Conservation (phyloP, 2,888 invertebrate species). For the Ethmia dodecea region DNA sequence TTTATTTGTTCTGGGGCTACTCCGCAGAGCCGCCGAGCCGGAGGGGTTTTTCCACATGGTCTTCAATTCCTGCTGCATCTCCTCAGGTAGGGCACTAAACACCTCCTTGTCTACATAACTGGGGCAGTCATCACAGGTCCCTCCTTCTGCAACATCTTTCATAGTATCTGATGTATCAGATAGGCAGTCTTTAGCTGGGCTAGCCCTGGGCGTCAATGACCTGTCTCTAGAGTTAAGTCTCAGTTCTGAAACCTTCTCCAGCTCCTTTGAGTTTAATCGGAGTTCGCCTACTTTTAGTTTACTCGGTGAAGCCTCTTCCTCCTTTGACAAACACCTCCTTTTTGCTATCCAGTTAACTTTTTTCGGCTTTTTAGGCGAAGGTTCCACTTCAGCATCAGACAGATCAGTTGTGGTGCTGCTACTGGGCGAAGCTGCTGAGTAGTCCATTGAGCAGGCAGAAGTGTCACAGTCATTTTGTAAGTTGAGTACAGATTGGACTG, state of each 20-base stretch:
- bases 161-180: slow-evolving; percentile 60
- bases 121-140: slow-evolving; percentile 76
- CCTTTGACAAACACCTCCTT: slow-evolving; percentile 63
- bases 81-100: slow-evolving; percentile 83
- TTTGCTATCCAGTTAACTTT: slow-evolving; percentile 72
- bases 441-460: slow-evolving; percentile 65
- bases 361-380: slow-evolving; percentile 85
- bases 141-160: slow-evolving; percentile 56
- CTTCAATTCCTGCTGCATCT: slow-evolving; percentile 85
- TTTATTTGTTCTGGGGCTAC: slow-evolving; percentile 73
- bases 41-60: slow-evolving; percentile 80
- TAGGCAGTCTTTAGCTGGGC: slow-evolving; percentile 62
- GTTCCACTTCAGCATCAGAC: slow-evolving; percentile 83
- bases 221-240: slow-evolving; percentile 64
- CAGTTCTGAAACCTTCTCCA: slow-evolving; percentile 73
- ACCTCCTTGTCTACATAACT: slow-evolving; percentile 82
- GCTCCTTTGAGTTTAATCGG: slow-evolving; percentile 80
- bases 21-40: slow-evolving; percentile 52
- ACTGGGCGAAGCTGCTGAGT: slow-evolving; percentile 64
- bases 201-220: slow-evolving; percentile 63
- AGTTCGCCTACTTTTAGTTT: slow-evolving; percentile 83
- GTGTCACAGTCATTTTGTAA: slow-evolving; percentile 78
- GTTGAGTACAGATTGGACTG: slow-evolving; percentile 86
- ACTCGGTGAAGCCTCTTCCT: slow-evolving; percentile 81
- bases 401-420: slow-evolving; percentile 77